Conservation (phyloP, 2,113 vertebrate genomes). For the Protobothrops mucrosquamatus region DNA sequence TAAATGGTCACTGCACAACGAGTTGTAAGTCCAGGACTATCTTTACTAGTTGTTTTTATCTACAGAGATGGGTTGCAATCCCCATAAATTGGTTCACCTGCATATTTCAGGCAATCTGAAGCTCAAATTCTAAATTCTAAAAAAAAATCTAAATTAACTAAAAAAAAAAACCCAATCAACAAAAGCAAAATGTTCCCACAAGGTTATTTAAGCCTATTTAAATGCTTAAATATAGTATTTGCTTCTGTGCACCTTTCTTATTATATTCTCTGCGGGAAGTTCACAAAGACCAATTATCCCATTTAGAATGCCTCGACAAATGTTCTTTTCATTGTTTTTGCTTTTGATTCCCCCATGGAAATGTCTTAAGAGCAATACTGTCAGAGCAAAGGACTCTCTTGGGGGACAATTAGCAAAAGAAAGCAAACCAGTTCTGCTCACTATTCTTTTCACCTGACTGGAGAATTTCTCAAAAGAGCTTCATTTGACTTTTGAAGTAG, state of each 20-base stretch:
- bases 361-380: not conserved
- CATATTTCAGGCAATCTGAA: not conserved
- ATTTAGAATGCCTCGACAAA: not conserved
- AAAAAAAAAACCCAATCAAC: not conserved
- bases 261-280: not conserved
- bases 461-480: not conserved
- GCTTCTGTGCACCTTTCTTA: not conserved
- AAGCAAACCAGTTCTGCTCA: not conserved
- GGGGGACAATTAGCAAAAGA: not conserved
- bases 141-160: not conserved
- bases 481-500: not conserved
- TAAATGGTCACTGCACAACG: too few species aligned
- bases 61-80: not conserved
- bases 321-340: not conserved
- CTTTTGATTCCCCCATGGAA: not conserved
- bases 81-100: not conserved
- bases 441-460: not conserved
- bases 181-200: not conserved
- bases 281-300: not conserved
- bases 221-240: not conserved
- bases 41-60: not conserved
- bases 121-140: not conserved
- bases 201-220: not conserved
- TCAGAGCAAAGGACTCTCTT: not conserved
- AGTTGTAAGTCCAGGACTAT: too few species aligned